These are phyloP conservation scores for Gisinianus flammeolus DNA, from an alignment of 2,888 invertebrate species.

Conservation along the genomic window DNA sequence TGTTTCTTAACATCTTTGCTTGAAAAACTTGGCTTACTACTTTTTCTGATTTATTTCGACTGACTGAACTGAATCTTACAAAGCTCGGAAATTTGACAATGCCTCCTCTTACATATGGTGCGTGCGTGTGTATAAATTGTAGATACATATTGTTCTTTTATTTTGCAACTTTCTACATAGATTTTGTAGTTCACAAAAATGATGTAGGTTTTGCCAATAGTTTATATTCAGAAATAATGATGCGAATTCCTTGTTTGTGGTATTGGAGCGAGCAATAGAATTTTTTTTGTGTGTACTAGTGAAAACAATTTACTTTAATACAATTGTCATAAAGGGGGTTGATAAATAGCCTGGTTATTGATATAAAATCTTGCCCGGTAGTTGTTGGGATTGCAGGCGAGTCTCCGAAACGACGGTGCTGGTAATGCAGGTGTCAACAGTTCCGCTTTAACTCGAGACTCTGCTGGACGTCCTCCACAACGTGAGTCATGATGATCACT, in stretches of 20 bases:
- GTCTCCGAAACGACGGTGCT: conserved; percentile 55
- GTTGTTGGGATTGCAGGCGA: conserved; percentile 58
- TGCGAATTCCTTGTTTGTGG: conserved; percentile 2
- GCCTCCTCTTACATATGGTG: too few relatives aligned
- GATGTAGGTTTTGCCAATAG: too few relatives aligned
- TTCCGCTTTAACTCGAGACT: conserved; percentile 54
- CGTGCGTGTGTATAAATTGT: too few relatives aligned
- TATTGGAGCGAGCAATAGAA: conserved; percentile 25
- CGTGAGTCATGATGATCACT: conserved; percentile 51
- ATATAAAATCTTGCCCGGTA: conserved; percentile 53
- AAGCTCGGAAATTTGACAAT: too few relatives aligned
- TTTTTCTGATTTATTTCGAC: too few relatives aligned
- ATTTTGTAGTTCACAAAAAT: too few relatives aligned
- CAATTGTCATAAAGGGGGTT: not conserved
- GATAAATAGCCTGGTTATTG: conserved; percentile 34
- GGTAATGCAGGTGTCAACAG: conserved; percentile 56
- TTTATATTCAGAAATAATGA: not conserved
- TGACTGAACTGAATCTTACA: too few relatives aligned
- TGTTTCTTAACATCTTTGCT: too few relatives aligned
- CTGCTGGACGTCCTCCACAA: conserved; percentile 57
- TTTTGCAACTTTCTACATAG: too few relatives aligned
- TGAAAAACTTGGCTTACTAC: too few relatives aligned
- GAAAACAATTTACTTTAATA: not conserved
- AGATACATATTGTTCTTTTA: too few relatives aligned
- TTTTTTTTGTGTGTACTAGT: not conserved